These are phyloP conservation scores for Galerucella calmariensis DNA, from an alignment of 2,888 invertebrate genomes.

Conservation along the genomic window DNA sequence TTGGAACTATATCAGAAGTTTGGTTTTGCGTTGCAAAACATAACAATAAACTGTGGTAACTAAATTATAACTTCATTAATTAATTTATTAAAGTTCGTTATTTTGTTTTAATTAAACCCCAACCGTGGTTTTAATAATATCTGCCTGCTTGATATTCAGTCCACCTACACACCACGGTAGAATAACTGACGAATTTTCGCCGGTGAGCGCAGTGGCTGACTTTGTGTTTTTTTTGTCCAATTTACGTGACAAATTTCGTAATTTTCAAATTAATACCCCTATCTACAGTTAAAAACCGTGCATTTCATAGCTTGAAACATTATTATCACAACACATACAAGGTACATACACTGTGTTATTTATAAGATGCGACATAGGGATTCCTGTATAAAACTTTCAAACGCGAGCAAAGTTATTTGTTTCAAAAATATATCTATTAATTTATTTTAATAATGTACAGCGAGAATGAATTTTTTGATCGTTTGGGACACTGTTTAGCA, in stretches of 20 bases:
- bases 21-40: conserved; percentile 22
- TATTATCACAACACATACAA: no score
- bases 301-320: no score
- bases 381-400: no score
- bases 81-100: conserved; percentile 39
- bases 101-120: conserved; percentile 38
- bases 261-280: not conserved
- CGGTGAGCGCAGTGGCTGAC: not conserved
- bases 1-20: conserved; percentile 32
- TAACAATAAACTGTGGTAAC: conserved; percentile 35
- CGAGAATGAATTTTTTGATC: no score
- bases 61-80: conserved; percentile 39
- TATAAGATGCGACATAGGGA: no score
- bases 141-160: conserved; percentile 26
- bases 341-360: no score
- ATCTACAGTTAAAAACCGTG: not conserved
- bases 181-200: not conserved
- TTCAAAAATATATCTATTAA: no score
- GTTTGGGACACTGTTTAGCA: no score
- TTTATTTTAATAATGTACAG: no score
- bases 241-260: not conserved
- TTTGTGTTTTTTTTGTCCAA: not conserved
- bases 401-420: no score
- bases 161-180: not conserved
- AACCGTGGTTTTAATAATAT: conserved; percentile 26